Base-by-base conservation (phyloP, 2,797 vertebrate species). In the Ctenosaura bakeri region DNA sequence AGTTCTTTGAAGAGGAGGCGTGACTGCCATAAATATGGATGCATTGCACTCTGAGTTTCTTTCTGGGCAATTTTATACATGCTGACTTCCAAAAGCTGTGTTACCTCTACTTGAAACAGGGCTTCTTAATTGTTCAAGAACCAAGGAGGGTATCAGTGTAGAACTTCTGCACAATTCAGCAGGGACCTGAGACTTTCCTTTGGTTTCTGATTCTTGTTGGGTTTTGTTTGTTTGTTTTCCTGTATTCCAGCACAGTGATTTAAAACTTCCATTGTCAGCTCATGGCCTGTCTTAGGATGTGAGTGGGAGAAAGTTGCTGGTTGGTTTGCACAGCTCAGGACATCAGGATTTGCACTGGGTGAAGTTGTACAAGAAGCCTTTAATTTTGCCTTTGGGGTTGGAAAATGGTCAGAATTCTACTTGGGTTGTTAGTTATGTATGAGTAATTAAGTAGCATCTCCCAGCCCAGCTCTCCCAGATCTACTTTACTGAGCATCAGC, bases 31-130 rank as follows among this genome's bases (percentile, higher is more conserved):
- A 54, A 24, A 86, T 79, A 8, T 94, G 95, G 90, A 94, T 93
- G 94, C 95, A 85, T 94, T 92, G 86, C 26, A 87, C 93, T 96
- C 94, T 93, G 93, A 59, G 94, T 94, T 95, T 90, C 89, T 94
- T 95, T 92, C 94, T 93, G 94, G 95, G 92, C 90, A 94, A 87
- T 93, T 88, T 93, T 92, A 90, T 77, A 95, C 0, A 1, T 94
- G 94, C 94, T 96, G 90, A 92, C 92, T 95, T 96, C 96, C 95
- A 95, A 94, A 96, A 93, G 93, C 92, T 91, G 32, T 85, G 82
- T 96, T 95, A 95, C 95, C 95, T 97, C 94, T 93, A 95, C 94
- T 96, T 96, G 94, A 96, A 96, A 95, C 90, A 91, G 0, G 87
- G 94, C 95, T 96, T 93, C 93, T 94, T 94, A 32, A 92, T 92